These are phyloP conservation scores for Setophaga coronata DNA, from an alignment of 2,113 vertebrate genomes.

Conservation along the genomic window DNA sequence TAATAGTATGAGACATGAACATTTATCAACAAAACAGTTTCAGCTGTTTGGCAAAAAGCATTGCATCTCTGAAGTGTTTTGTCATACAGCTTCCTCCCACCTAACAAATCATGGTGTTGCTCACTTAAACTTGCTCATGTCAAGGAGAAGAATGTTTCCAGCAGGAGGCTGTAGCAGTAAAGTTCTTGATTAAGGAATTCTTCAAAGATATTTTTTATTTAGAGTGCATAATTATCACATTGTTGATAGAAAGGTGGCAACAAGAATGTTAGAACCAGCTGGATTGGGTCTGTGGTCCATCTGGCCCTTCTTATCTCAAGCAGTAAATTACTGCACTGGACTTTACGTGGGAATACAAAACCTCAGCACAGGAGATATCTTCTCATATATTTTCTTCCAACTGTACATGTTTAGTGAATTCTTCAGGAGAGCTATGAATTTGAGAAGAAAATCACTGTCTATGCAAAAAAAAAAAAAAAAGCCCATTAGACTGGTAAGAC, in stretches of 20 bases:
- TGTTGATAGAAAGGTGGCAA: slow-evolving; percentile 28
- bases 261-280: neutral
- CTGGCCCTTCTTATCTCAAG: neutral
- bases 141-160: slow-evolving; percentile 54
- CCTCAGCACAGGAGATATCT: neutral
- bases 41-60: slow-evolving; percentile 63
- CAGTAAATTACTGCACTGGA: neutral
- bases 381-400: neutral
- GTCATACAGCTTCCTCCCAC: slow-evolving; percentile 56
- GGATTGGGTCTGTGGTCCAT: neutral
- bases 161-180: slow-evolving; percentile 26
- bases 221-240: neutral
- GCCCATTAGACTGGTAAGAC: neutral
- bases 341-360: neutral
- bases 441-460: slow-evolving; percentile 7
- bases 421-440: neutral
- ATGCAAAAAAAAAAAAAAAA: neutral
- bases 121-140: slow-evolving; percentile 57
- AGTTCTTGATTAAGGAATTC: slow-evolving; percentile 40
- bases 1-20: slow-evolving; percentile 45
- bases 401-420: neutral
- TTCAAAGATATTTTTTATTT: slow-evolving; percentile 41
- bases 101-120: slow-evolving; percentile 75
- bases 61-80: slow-evolving; percentile 66
- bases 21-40: slow-evolving; percentile 72